phyloP scores from a whole-genome alignment of 2,797 vertebrate species.

The Benthosema pterotum region DNA sequence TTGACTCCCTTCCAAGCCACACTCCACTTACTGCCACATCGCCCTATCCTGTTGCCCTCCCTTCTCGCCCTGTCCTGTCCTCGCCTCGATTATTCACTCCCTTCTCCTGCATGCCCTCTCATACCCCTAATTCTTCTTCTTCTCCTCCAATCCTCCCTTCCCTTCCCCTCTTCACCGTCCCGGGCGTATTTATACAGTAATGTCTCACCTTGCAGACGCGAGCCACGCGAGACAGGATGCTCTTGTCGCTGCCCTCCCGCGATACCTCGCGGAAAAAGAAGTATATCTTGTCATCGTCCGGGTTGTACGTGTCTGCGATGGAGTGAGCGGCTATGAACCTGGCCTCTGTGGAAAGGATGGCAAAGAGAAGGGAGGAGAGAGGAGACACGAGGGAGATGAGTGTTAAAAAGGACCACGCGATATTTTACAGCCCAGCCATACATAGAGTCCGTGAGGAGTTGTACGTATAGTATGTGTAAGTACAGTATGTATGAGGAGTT shows the following conservation, averaged over 20 bases:
- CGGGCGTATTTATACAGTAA: background rate
- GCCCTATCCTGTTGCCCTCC: background rate
- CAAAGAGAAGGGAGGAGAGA: conserved; percentile 9
- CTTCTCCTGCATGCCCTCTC: background rate
- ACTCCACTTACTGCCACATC: conserved; percentile 8
- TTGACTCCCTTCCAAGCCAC: background rate
- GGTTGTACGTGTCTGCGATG: conserved; percentile 95
- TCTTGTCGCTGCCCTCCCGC: conserved; percentile 91
- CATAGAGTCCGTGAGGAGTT: conserved; percentile 19
- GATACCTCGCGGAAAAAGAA: conserved; percentile 98
- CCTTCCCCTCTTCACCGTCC: background rate
- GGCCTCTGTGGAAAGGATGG: conserved; percentile 84
- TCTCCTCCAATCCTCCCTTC: background rate
- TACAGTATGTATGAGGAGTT: too few relatives aligned
- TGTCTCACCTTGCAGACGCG: conserved; percentile 94
- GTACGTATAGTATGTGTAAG: conserved; percentile 42
- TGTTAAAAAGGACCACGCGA: conserved; percentile 32
- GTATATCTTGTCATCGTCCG: conserved; percentile 98
- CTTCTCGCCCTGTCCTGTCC: background rate
- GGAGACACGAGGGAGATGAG: background rate
- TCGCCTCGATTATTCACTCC: conserved; percentile 11
- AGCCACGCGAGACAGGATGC: conserved; percentile 93
- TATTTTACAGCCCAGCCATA: conserved; percentile 43
- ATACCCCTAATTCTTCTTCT: background rate
- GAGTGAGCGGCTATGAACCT: conserved; percentile 94